These are phyloP conservation scores for Latrodectus hesperus DNA, from an alignment of 2,888 invertebrate genomes.

Conservation along the genomic window DNA sequence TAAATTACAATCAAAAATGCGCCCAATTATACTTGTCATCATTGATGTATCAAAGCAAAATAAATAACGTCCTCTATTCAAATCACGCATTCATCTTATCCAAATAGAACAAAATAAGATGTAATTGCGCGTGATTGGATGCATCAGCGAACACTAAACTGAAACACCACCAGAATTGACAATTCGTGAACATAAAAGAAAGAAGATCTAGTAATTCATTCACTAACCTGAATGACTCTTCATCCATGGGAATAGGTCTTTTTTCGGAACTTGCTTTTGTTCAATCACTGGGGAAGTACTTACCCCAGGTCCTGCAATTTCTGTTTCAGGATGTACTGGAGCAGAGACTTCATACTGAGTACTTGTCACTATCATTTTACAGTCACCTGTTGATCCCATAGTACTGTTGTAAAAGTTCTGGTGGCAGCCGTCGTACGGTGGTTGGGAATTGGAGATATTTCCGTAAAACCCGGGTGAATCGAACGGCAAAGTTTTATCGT, in stretches of 20 bases:
- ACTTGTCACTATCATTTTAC: constrained; percentile 44
- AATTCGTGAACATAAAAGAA: constrained; percentile 1
- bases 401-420: constrained; percentile 41
- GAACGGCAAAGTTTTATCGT: constrained; percentile 57
- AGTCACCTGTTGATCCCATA: constrained; percentile 26
- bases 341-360: constrained; percentile 43
- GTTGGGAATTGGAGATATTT: constrained; percentile 25
- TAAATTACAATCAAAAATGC: too few species aligned
- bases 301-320: constrained; percentile 41
- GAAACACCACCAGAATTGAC: constrained; percentile 8
- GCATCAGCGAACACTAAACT: constrained; percentile 11
- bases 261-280: constrained; percentile 46
- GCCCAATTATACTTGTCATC: background rate
- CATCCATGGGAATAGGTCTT: constrained; percentile 62
- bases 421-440: constrained; percentile 38
- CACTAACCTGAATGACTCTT: constrained; percentile 63
- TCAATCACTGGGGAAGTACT: constrained; percentile 50
- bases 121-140: constrained; percentile 17
- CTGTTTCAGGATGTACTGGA: constrained; percentile 13
- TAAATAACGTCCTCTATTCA: too few species aligned
- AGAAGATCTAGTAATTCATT: constrained; percentile 11
- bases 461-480: constrained; percentile 29
- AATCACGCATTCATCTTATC: too few species aligned
- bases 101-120: too few species aligned
- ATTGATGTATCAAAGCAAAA: too few species aligned